These are phyloP conservation scores for Synergus japonicus DNA, from an alignment of 2,888 invertebrate species.

Conservation along the genomic window DNA sequence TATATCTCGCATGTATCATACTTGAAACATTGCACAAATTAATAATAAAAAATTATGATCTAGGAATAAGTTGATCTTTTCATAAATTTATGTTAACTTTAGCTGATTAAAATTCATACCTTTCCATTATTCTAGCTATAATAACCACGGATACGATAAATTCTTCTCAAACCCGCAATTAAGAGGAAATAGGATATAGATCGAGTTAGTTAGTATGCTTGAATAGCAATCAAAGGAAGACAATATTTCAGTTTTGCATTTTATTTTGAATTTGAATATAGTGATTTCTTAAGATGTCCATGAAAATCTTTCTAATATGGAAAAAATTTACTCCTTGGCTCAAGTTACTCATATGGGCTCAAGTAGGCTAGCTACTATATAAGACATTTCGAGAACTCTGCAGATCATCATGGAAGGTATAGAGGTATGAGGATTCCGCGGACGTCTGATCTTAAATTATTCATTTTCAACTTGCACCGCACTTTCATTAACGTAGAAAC, in stretches of 20 bases:
- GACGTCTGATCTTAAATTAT: slow-evolving; percentile 31
- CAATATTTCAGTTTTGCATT: not conserved
- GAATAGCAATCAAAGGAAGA: not conserved
- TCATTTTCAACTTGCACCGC: slow-evolving; percentile 28
- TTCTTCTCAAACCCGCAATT: not conserved
- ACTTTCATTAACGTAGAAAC: not conserved
- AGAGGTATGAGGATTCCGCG: not conserved
- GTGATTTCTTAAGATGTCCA: not conserved
- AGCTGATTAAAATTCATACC: not conserved
- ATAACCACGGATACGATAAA: not conserved
- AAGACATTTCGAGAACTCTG: not conserved
- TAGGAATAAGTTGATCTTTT: not conserved
- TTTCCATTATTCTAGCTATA: not conserved
- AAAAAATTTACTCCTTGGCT: not conserved
- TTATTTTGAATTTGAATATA: not conserved
- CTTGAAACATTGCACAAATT: no score
- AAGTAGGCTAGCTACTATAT: not conserved
- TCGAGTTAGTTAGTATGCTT: not conserved
- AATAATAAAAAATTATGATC: no score
- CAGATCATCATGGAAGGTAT: not conserved
- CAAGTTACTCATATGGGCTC: not conserved
- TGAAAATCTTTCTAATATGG: not conserved
- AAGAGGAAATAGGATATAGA: not conserved
- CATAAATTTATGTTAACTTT: not conserved
- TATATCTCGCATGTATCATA: no score